Evolutionary conservation across 2,113 vertebrate species (phyloP).

Genomic region (Percopsis transmontana): DNA sequence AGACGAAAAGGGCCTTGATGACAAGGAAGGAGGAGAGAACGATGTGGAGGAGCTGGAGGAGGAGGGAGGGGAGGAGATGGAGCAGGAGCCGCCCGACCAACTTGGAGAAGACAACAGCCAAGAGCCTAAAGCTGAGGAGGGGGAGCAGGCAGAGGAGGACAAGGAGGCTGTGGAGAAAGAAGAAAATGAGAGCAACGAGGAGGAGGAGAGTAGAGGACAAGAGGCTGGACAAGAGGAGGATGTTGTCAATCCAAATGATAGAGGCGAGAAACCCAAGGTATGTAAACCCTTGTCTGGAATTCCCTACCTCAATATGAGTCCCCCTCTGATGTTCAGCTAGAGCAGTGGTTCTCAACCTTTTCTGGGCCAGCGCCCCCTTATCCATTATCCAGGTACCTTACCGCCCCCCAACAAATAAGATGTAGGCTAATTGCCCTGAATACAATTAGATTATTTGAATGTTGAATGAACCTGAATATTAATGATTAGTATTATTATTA

Average conservation of each 20-base stretch:
- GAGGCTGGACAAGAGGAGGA: slow-evolving; percentile 67
- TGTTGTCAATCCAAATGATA: slow-evolving; percentile 61
- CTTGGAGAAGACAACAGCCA: slow-evolving; percentile 61
- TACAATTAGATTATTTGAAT: no score
- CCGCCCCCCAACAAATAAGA: no score
- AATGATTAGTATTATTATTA: no score
- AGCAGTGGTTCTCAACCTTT: no score
- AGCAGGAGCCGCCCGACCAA: slow-evolving; percentile 58
- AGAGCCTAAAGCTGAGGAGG: slow-evolving; percentile 56
- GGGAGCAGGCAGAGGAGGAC: slow-evolving; percentile 51
- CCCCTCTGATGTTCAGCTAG: no score
- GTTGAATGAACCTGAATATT: no score
- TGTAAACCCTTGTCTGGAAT: no score
- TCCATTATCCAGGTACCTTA: no score
- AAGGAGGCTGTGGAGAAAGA: slow-evolving; percentile 61
- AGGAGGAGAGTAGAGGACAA: slow-evolving; percentile 55
- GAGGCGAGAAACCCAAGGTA: slow-evolving; percentile 86
- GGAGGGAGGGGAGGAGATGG: slow-evolving; percentile 21
- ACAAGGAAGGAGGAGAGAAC: slow-evolving; percentile 59
- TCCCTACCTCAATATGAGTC: no score
- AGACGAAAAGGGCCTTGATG: slow-evolving; percentile 71
- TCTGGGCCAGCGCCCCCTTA: no score
- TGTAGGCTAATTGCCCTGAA: no score
- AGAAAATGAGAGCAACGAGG: slow-evolving; percentile 64
- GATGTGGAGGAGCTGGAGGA: slow-evolving; percentile 54